Conservation (phyloP, 2,888 invertebrate genomes). For the Athalia circularis region DNA sequence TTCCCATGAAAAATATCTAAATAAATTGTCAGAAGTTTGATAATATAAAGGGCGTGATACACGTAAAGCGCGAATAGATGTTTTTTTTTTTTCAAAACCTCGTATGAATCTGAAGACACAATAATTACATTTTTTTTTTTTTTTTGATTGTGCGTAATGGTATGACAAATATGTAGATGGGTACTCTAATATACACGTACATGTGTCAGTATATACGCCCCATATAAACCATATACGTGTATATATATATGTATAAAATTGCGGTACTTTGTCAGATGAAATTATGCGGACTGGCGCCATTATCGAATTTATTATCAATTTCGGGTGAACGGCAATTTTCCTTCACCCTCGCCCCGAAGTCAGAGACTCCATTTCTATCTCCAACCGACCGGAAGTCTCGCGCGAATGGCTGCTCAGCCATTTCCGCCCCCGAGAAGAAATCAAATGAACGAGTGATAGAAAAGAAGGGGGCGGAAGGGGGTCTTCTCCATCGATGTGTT, state of each 20-base stretch:
- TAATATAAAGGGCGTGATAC: no score
- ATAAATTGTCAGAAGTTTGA: no score
- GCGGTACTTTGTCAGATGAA: slow-evolving; percentile 67
- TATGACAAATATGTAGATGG: no score
- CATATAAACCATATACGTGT: no score
- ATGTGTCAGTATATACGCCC: no score
- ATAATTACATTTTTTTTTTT: no score
- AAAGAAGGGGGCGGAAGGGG: slow-evolving; percentile 41
- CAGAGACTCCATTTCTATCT: slow-evolving; percentile 70
- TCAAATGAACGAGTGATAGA: slow-evolving; percentile 63
- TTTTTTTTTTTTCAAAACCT: no score
- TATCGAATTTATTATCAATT: slow-evolving; percentile 74
- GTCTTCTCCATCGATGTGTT: slow-evolving; percentile 1
- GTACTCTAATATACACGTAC: no score
- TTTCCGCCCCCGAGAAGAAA: slow-evolving; percentile 67
- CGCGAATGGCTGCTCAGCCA: slow-evolving; percentile 73
- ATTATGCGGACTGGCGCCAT: slow-evolving; percentile 62
- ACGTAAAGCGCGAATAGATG: no score
- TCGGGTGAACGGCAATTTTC: slow-evolving; percentile 70
- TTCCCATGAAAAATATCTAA: no score
- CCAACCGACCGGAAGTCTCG: slow-evolving; percentile 71
- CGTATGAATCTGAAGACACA: no score
- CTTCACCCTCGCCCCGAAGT: slow-evolving; percentile 50
- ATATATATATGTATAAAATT: slow-evolving; percentile 64
- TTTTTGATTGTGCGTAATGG: no score